Percentiles rank a stretch among this genome's conserved stretches.
phyloP scores from a whole-genome alignment of 37 sponge, comb jelly and placozoan species.

The Sycon ciliatum region DNA sequence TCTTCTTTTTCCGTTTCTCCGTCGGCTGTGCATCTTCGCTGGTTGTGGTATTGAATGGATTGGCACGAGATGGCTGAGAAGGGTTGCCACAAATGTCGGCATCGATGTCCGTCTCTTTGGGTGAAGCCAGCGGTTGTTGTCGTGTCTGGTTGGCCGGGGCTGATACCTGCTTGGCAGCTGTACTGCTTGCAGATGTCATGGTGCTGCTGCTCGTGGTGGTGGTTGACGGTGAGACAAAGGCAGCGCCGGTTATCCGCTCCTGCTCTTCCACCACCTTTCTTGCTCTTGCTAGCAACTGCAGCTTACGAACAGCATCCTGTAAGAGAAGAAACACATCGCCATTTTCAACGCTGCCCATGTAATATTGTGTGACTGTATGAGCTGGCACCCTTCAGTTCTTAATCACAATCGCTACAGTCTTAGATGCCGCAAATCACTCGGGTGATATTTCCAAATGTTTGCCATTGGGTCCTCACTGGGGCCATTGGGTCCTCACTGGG shows the following conservation, averaged over 20 bases:
- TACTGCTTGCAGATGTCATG: constrained; percentile 28
- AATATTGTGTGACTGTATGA: background rate
- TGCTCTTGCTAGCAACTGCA: background rate
- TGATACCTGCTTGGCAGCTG: too few species aligned
- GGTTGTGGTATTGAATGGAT: background rate
- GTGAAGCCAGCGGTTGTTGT: too few species aligned
- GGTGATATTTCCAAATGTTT: too few species aligned
- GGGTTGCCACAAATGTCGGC: too few species aligned
- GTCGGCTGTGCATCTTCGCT: background rate
- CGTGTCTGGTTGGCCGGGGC: too few species aligned
- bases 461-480: too few species aligned
- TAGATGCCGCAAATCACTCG: too few species aligned
- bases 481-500: too few species aligned
- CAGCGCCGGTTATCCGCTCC: background rate
- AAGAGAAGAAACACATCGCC: background rate
- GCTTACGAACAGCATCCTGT: background rate
- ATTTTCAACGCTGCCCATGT: background rate
- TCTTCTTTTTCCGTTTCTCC: background rate
- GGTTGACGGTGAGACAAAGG: background rate
- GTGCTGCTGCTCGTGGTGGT: constrained; percentile 20
- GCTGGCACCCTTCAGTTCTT: too few species aligned
- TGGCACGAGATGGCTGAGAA: too few species aligned
- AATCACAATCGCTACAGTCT: too few species aligned
- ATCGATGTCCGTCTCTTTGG: background rate
- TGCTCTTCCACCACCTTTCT: background rate